Evolutionary conservation across 2,888 invertebrate species (phyloP).

Genomic region (Athalia cordata): DNA sequence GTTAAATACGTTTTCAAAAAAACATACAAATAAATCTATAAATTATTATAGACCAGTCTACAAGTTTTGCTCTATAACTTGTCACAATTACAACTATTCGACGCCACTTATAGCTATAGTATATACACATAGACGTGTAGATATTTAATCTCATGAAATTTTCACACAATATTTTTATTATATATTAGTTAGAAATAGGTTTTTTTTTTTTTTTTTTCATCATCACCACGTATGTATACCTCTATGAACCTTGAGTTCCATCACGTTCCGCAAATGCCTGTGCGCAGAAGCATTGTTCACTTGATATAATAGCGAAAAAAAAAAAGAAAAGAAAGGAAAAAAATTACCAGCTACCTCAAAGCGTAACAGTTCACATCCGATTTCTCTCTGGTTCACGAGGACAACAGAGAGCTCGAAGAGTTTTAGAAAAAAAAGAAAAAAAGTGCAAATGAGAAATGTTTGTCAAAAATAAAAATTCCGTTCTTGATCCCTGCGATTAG

Average conservation of each 20-base stretch:
- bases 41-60: background rate
- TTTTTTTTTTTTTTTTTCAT: no score
- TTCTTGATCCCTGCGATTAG: no score
- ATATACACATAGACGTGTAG: no score
- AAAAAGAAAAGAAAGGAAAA: background rate
- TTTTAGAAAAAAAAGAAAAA: background rate
- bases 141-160: background rate
- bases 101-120: no score
- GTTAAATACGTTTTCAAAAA: background rate
- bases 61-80: background rate
- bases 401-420: background rate
- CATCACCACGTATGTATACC: no score
- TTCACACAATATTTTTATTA: no score
- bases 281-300: constrained; percentile 18
- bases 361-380: constrained; percentile 29
- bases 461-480: no score
- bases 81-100: background rate
- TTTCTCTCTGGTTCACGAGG: constrained; percentile 34
- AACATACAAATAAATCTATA: background rate
- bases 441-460: background rate
- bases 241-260: no score
- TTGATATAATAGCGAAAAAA: constrained; percentile 10
- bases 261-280: background rate
- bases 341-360: background rate
- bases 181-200: no score